Evolutionary conservation across 2,888 invertebrate genomes (phyloP), one percentile per base, ranked within the genome.

Genomic region (Pollenia amentaria): DNA sequence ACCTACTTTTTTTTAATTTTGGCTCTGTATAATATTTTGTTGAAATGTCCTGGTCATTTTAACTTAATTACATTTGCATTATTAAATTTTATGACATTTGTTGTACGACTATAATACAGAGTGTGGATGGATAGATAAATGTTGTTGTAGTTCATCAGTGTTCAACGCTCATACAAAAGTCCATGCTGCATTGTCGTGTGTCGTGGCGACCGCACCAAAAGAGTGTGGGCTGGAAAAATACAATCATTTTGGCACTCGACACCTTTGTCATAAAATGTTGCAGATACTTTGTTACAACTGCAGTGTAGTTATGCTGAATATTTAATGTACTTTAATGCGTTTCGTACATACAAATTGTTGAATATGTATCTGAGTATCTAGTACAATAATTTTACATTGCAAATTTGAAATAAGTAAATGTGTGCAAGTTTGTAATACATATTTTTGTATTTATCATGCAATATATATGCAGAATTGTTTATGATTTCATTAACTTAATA

Each of bases 51-150:
- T 88, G 88, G 89, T 89, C 89, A 89, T 89, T 89, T 89, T 88
- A 89, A 90, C 89, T 90, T 91, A 92, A 91, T 91, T 91, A 91
- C 91, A 92, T 92, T 91, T 91, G 89, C 91, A 91, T 92, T 92
- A 92, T 92, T 92, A 91, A 91, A 91, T 91, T 91, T 91, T 91
- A 91, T 90, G 90, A 89, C 91, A 90, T 84, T 87, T 87, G 87
- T 67, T 87, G 80, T 57, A 60, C 16, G 46, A 73, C 18, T 42
- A 69, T 51, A 53, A 55, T 64, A 62, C 44, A 65, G 21, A 57
- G 46, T 60, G 62, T 55, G 14, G 40, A 69, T 40, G 42, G 57
- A 51, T 51, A 16, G 38, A 62, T 51, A 48, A 21, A 69, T 51
- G 89, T 88, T 89, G 87, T 75, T 29, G 51, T 38, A 70, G 77